Conservation (phyloP, 2,888 invertebrate species). For the Dyspetes luteomarginatus region DNA sequence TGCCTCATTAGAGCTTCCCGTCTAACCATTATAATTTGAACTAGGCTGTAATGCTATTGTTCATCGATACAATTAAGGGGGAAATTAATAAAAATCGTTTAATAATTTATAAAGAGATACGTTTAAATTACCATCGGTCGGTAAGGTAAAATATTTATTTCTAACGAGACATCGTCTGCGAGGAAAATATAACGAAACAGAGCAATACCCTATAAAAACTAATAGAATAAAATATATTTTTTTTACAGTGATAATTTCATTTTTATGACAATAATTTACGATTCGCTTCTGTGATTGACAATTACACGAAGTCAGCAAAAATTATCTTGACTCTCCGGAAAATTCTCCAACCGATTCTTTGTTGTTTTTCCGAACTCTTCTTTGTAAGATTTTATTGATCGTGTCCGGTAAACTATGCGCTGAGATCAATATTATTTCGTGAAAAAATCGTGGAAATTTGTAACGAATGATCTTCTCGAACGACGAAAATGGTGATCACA, state of each 20-base stretch:
- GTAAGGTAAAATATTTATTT: not conserved
- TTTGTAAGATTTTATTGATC: not conserved
- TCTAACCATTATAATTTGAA: no score
- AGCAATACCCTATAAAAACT: no score
- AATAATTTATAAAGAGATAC: not conserved
- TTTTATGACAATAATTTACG: not conserved
- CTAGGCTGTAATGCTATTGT: no score
- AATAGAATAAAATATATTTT: no score
- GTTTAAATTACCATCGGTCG: not conserved
- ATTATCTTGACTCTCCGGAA: not conserved
- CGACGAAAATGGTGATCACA: slow-evolving; percentile 32
- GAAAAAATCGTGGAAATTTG: slow-evolving; percentile 1
- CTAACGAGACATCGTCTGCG: no score
- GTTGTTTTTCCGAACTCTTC: slow-evolving; percentile 19
- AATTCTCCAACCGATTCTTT: slow-evolving; percentile 24
- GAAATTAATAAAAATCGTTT: no score
- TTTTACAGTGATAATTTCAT: not conserved
- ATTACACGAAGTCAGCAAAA: not conserved
- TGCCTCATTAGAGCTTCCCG: no score
- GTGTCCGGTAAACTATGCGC: not conserved
- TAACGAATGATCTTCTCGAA: slow-evolving; percentile 27
- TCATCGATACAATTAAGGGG: no score
- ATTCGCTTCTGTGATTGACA: not conserved
- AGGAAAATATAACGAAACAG: no score
- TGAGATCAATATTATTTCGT: not conserved